Evolutionary conservation across 92 coral and sea anemone genomes (phyloP).

Genomic region (Hydrozoanthus gracilis): DNA sequence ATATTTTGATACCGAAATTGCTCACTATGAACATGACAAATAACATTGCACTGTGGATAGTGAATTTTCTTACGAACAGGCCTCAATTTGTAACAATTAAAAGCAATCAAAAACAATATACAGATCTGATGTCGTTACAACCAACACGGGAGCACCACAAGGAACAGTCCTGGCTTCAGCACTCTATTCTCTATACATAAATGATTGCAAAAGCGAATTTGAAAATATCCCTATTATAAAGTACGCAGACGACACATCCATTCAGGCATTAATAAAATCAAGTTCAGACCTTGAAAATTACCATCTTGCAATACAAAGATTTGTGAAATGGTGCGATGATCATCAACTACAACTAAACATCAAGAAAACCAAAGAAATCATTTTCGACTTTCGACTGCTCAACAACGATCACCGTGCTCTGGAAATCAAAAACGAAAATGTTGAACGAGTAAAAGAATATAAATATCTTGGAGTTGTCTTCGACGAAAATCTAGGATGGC

Average conservation of each 20-base stretch:
- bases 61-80: too few species aligned
- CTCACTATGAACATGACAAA: too few species aligned
- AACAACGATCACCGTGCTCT: not conserved
- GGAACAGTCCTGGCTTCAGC: not conserved
- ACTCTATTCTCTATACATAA: not conserved
- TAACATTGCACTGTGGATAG: too few species aligned
- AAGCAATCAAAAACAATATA: too few species aligned
- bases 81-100: too few species aligned
- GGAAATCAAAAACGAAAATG: not conserved
- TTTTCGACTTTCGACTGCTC: not conserved
- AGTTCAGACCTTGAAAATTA: not conserved
- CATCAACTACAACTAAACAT: not conserved
- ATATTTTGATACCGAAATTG: too few species aligned
- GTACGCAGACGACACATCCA: not conserved
- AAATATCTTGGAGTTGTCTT: constrained; percentile 2
- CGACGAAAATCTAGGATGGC: not conserved
- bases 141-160: not conserved
- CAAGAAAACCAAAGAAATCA: constrained; percentile 21
- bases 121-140: too few species aligned
- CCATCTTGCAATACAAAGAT: not conserved
- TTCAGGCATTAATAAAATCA: not conserved
- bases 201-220: not conserved
- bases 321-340: not conserved
- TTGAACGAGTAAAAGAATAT: not conserved
- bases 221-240: not conserved